These are phyloP conservation scores for Strongylocentrotus purpuratus DNA, from an alignment of 35 echinoderm and acorn worm species.

Conservation along the genomic window DNA sequence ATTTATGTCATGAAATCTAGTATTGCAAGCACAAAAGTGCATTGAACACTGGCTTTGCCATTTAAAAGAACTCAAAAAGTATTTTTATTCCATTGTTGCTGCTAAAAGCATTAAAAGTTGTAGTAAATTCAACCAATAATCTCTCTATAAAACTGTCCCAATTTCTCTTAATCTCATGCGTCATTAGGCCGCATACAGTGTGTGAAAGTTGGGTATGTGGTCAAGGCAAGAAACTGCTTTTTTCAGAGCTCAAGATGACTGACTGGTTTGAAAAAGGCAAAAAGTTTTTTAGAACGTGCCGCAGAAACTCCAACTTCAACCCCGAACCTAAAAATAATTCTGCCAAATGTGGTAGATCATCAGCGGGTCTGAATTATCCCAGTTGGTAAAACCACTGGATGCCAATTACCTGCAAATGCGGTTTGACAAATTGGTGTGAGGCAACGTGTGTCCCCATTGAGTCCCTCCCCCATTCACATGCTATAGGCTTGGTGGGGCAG, in stretches of 20 bases:
- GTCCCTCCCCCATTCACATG: not conserved
- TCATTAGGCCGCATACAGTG: not conserved
- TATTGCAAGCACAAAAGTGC: not conserved
- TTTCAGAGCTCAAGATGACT: not conserved
- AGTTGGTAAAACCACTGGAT: slow-evolving; percentile 46
- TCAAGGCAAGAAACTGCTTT: not conserved
- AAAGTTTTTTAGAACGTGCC: not conserved
- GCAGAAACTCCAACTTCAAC: not conserved
- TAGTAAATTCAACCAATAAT: not conserved
- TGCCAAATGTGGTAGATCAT: not conserved
- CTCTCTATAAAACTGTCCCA: not conserved
- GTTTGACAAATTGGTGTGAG: slow-evolving; percentile 43
- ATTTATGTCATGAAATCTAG: too few relatives aligned
- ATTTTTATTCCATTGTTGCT: not conserved
- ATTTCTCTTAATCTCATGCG: not conserved
- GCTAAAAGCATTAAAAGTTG: not conserved
- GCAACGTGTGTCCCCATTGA: slow-evolving; percentile 16
- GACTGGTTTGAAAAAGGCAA: not conserved
- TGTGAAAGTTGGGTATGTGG: not conserved
- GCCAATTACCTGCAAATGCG: slow-evolving; percentile 42
- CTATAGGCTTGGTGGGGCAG: not conserved
- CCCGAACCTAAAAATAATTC: not conserved
- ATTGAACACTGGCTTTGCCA: not conserved
- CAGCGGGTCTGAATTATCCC: slow-evolving; percentile 23
- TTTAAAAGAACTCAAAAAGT: not conserved